phyloP scores from a whole-genome alignment of 2,888 invertebrate species.

The Pyrochroa serraticornis region DNA sequence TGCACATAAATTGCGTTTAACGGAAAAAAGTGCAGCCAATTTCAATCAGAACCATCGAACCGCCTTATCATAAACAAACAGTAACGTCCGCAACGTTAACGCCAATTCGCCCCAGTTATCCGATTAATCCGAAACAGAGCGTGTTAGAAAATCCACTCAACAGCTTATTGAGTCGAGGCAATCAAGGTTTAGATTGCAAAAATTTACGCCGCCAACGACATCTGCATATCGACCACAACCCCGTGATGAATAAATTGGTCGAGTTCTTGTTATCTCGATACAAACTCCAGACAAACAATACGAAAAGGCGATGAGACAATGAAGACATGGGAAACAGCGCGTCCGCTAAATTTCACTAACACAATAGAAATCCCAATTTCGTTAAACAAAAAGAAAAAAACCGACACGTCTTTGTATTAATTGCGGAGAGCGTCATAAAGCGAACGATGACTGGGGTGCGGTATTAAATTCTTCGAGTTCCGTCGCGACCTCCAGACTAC shows the following conservation, averaged over 20 bases:
- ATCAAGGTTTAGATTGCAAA: no score
- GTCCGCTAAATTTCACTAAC: background rate
- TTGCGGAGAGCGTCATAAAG: background rate
- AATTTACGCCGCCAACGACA: conserved; percentile 3
- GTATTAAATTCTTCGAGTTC: no score
- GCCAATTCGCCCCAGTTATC: conserved; percentile 15
- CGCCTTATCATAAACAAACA: conserved; percentile 24
- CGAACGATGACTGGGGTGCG: no score
- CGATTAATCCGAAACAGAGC: conserved; percentile 36
- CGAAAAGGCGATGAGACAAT: no score
- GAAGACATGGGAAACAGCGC: no score
- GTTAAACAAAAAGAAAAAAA: background rate
- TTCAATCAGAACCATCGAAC: conserved; percentile 13
- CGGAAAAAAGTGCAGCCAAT: background rate
- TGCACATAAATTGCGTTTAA: background rate
- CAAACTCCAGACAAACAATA: no score
- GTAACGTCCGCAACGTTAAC: conserved; percentile 5
- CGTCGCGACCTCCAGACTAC: no score
- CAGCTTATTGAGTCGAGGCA: conserved; percentile 32
- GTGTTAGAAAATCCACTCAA: conserved; percentile 38
- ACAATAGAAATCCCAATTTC: background rate
- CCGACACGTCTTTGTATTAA: background rate
- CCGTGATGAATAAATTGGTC: no score
- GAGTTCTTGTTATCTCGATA: no score
- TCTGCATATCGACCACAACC: no score